Evolutionary conservation across 2,113 vertebrate genomes (phyloP).

Genomic region (Pungitius pungitius): DNA sequence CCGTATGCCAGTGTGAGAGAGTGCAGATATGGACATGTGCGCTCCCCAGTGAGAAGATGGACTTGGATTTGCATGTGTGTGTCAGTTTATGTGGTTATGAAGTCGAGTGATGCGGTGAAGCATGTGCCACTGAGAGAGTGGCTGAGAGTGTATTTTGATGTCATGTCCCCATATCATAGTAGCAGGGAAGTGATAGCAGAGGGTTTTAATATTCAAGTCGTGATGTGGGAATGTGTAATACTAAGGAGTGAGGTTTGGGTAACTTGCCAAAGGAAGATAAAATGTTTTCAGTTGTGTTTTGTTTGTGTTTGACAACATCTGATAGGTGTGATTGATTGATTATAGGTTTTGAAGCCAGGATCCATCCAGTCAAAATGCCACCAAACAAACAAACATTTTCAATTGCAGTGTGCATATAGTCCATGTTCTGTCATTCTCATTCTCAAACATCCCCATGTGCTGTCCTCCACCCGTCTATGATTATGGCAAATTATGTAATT

Average conservation of each 20-base stretch:
- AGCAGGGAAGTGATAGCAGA: conserved; percentile 12
- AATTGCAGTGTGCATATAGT: background rate
- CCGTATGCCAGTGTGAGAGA: background rate
- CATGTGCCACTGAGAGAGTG: conserved; percentile 10
- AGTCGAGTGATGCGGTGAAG: conserved; percentile 19
- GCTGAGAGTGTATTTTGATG: conserved; percentile 31
- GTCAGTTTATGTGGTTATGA: conserved; percentile 20
- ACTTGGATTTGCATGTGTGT: conserved; percentile 36
- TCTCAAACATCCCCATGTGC: too few relatives aligned
- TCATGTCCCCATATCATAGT: background rate
- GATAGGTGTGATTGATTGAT: conserved; percentile 7
- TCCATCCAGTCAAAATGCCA: background rate
- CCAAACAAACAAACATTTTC: background rate
- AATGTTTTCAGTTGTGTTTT: background rate
- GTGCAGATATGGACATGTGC: conserved; percentile 6
- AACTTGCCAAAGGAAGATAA: background rate
- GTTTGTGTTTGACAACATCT: background rate
- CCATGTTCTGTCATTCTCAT: too few relatives aligned
- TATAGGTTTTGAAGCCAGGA: background rate
- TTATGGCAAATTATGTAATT: background rate
- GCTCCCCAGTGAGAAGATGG: conserved; percentile 2
- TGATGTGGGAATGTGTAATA: background rate
- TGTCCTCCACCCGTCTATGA: background rate
- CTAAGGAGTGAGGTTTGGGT: background rate
- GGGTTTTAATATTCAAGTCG: background rate